Evolutionary conservation across 2,113 vertebrate species (phyloP).

Genomic region (Vombatus ursinus): DNA sequence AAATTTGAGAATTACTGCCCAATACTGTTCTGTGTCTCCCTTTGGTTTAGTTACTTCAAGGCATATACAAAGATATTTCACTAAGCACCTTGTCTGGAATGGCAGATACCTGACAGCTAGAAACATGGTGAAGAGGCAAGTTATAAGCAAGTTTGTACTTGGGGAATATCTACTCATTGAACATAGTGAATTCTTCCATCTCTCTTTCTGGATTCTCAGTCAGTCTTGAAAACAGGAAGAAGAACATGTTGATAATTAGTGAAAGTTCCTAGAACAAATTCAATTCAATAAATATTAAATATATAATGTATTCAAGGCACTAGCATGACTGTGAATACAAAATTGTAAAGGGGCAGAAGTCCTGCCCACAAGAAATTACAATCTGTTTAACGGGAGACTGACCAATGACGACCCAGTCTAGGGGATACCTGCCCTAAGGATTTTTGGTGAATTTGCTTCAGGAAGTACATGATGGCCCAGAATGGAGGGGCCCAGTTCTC

Average conservation of each 20-base stretch:
- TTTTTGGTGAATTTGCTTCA: too few species aligned
- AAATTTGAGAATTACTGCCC: background rate
- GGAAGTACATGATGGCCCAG: too few species aligned
- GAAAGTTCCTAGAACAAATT: background rate
- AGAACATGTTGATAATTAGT: background rate
- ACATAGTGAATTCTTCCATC: background rate
- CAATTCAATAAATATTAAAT: background rate
- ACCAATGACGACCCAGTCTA: too few species aligned
- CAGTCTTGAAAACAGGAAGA: background rate
- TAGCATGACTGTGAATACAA: background rate
- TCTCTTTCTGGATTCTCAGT: background rate
- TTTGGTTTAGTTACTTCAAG: background rate
- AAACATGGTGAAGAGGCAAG: background rate
- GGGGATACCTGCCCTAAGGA: background rate
- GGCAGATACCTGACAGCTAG: background rate
- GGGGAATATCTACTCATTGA: background rate
- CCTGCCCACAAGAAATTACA: background rate
- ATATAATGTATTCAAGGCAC: background rate
- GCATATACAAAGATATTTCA: background rate
- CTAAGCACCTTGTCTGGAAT: background rate
- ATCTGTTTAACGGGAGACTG: background rate
- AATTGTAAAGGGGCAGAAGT: background rate
- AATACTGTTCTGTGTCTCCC: background rate
- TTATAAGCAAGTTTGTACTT: background rate
- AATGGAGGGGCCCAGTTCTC: too few species aligned